Evolutionary conservation across 1,140 invertebrate species (phyloP).

Genomic region (Lysiphlebus fabarum): DNA sequence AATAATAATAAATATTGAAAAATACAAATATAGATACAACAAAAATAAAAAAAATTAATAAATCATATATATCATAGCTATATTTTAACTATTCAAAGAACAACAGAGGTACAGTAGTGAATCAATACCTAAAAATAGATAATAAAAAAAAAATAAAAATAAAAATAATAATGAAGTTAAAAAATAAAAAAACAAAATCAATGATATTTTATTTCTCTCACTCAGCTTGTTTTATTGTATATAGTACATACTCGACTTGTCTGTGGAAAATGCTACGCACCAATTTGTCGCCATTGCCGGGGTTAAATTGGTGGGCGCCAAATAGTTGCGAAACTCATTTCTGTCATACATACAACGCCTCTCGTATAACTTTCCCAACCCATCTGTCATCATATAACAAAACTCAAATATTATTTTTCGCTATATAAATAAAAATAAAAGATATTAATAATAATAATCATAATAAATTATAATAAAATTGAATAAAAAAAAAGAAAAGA

Average conservation of each 20-base stretch:
- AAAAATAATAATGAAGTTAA: background rate
- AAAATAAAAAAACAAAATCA: slow-evolving; percentile 13
- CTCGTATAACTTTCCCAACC: background rate
- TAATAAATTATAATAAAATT: background rate
- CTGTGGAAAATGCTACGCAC: slow-evolving; percentile 14
- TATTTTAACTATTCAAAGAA: background rate
- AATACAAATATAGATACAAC: background rate
- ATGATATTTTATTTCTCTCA: slow-evolving; percentile 18
- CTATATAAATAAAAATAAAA: slow-evolving; percentile 2
- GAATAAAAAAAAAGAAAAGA: background rate
- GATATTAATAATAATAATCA: no score
- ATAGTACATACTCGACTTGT: background rate
- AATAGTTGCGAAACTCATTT: slow-evolving; percentile 25
- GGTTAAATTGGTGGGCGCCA: slow-evolving; percentile 14
- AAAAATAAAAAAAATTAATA: background rate
- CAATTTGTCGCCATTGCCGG: slow-evolving; percentile 19
- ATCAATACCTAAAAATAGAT: background rate
- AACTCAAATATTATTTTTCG: slow-evolving; percentile 8
- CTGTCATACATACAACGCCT: slow-evolving; percentile 11
- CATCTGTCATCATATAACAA: background rate
- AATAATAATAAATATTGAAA: background rate
- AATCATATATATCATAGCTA: background rate
- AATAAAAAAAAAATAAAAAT: slow-evolving; percentile 2
- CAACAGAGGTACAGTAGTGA: background rate
- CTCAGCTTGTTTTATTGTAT: background rate